Evolutionary conservation across 2,888 invertebrate genomes (phyloP).

Genomic region (Itoplectis maculator): DNA sequence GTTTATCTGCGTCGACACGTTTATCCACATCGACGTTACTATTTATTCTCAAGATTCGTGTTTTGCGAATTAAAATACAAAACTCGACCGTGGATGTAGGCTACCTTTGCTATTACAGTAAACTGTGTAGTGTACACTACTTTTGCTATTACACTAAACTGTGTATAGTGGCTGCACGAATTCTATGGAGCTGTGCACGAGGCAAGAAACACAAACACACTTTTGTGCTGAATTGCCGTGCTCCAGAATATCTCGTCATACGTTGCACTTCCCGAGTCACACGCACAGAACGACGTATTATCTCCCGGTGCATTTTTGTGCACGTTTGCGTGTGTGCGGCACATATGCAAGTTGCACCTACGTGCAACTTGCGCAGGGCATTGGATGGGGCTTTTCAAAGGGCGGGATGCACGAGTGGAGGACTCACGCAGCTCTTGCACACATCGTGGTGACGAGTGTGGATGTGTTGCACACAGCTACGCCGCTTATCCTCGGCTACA

Average conservation of each 20-base stretch:
- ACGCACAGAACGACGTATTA: neutral
- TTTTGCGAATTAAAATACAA: no score
- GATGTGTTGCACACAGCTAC: neutral
- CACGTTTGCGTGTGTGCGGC: no score
- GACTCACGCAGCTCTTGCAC: constrained; percentile 31
- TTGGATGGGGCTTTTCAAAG: constrained; percentile 59
- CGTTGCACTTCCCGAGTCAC: constrained; percentile 5
- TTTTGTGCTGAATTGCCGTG: constrained; percentile 55
- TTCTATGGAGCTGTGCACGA: constrained; percentile 25
- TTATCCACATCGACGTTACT: no score
- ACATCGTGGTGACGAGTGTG: constrained; percentile 11
- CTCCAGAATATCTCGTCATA: constrained; percentile 48
- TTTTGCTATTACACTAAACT: no score
- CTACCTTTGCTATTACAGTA: no score
- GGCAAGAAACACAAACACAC: constrained; percentile 39
- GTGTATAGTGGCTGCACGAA: no score
- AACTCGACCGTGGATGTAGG: no score
- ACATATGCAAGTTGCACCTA: constrained; percentile 10
- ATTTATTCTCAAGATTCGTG: no score
- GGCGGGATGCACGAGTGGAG: constrained; percentile 32
- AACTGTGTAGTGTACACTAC: no score
- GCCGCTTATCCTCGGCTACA: constrained; percentile 48
- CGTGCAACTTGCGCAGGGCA: no score
- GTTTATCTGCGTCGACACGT: constrained; percentile 47
- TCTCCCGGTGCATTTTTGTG: neutral